These are phyloP conservation scores for Physocephala rufipes DNA, from an alignment of 2,888 invertebrate genomes.

Conservation along the genomic window DNA sequence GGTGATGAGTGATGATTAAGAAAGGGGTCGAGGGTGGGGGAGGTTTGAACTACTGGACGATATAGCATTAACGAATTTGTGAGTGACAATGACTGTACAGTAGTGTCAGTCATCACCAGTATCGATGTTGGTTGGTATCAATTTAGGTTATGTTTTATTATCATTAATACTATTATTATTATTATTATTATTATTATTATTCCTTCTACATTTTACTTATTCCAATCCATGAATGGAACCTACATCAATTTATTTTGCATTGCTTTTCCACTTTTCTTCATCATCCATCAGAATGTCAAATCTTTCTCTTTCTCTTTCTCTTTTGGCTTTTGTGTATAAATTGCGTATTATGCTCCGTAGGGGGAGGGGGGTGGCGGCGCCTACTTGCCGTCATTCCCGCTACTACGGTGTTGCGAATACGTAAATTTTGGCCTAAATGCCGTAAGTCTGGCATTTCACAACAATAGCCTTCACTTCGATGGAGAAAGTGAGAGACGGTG, in stretches of 20 bases:
- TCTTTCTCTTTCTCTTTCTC: conserved; percentile 5
- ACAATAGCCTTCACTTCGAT: background rate
- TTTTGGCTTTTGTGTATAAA: background rate
- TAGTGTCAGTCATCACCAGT: background rate
- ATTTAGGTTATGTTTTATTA: conserved; percentile 31
- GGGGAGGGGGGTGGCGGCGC: background rate
- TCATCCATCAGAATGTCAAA: too few relatives aligned
- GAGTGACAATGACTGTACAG: too few relatives aligned
- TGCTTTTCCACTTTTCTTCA: background rate
- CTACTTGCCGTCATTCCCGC: background rate
- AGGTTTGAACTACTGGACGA: too few relatives aligned
- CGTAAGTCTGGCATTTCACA: too few relatives aligned
- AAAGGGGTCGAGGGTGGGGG: background rate
- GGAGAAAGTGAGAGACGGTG: too few relatives aligned
- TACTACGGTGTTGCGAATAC: conserved; percentile 18
- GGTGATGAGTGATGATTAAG: background rate
- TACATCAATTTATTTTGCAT: conserved; percentile 21
- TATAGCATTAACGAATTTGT: too few relatives aligned
- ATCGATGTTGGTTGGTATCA: conserved; percentile 17
- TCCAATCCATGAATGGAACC: background rate
- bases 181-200: too few relatives aligned
- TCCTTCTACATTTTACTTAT: too few relatives aligned
- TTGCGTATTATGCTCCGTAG: background rate
- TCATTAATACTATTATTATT: too few relatives aligned
- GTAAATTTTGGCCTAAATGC: conserved; percentile 29